Percentiles rank a stretch among this genome's conserved stretches.
phyloP scores from a whole-genome alignment of 2,888 invertebrate genomes.

The Dryomyza anilis region DNA sequence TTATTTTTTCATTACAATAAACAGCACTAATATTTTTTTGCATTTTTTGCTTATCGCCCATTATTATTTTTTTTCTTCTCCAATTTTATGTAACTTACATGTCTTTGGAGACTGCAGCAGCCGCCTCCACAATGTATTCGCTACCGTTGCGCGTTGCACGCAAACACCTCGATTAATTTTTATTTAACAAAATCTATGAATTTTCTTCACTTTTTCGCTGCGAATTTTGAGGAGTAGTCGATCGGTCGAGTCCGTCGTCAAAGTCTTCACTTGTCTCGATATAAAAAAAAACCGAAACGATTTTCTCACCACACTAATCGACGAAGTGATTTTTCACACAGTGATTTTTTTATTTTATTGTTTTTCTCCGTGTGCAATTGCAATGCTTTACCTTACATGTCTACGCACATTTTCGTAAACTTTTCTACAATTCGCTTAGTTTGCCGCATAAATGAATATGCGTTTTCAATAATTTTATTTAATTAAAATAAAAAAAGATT shows the following conservation, averaged over 20 bases:
- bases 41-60: background rate
- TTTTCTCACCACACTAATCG: slow-evolving; percentile 44
- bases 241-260: too few species aligned
- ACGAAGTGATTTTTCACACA: slow-evolving; percentile 41
- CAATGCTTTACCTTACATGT: slow-evolving; percentile 9
- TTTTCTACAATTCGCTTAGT: too few species aligned
- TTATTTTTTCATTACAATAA: too few species aligned
- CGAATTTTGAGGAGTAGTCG: slow-evolving; percentile 18
- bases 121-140: background rate
- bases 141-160: background rate
- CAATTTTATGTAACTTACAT: slow-evolving; percentile 19
- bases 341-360: slow-evolving; percentile 24
- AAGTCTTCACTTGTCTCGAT: slow-evolving; percentile 17
- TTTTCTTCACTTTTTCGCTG: slow-evolving; percentile 3
- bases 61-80: background rate
- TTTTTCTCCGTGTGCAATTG: slow-evolving; percentile 30
- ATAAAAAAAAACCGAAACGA: background rate
- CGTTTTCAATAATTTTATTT: slow-evolving; percentile 6
- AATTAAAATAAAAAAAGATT: slow-evolving; percentile 11
- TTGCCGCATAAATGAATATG: too few species aligned
- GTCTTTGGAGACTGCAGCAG: slow-evolving; percentile 10
- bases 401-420: background rate
- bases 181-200: slow-evolving; percentile 11
- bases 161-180: slow-evolving; percentile 2
- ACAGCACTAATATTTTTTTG: background rate